Conservation (phyloP, 53 echinoderm and acorn worm species). For the Paelopatides confundens region DNA sequence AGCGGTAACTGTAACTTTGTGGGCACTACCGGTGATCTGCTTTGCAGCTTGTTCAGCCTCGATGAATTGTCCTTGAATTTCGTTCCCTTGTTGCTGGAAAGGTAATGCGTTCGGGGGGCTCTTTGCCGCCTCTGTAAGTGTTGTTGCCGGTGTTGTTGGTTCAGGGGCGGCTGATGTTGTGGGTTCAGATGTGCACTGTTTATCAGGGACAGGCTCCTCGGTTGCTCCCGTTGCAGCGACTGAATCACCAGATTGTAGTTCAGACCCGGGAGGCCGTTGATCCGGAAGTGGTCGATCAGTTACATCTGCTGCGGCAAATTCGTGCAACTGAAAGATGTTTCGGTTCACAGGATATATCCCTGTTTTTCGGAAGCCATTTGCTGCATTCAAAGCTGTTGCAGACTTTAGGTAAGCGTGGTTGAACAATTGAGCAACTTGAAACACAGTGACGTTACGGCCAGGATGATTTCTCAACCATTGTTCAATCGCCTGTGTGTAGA, state of each 20-base stretch:
- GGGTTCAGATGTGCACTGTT: conserved; percentile 7
- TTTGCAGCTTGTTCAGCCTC: not conserved
- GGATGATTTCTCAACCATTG: not conserved
- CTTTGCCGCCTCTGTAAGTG: not conserved
- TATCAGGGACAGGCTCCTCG: not conserved
- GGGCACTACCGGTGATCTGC: not conserved
- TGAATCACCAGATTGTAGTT: not conserved
- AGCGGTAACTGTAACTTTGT: not conserved
- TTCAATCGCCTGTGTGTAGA: conserved; percentile 5
- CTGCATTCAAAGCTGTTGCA: conserved; percentile 22
- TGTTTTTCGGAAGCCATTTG: not conserved
- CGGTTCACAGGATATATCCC: not conserved
- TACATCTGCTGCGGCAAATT: conserved; percentile 25
- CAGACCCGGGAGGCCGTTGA: not conserved
- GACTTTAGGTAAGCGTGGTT: not conserved
- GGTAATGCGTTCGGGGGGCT: too few species aligned
- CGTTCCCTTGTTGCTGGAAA: not conserved
- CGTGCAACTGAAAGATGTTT: not conserved
- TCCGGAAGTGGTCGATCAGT: not conserved
- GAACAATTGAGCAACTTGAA: not conserved
- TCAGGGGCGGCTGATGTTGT: not conserved
- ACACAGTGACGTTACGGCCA: conserved; percentile 1
- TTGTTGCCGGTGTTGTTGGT: not conserved
- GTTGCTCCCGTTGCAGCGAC: not conserved
- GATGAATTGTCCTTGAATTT: not conserved